Evolutionary conservation across 2,113 vertebrate species (phyloP).

Genomic region (Pagrus major): DNA sequence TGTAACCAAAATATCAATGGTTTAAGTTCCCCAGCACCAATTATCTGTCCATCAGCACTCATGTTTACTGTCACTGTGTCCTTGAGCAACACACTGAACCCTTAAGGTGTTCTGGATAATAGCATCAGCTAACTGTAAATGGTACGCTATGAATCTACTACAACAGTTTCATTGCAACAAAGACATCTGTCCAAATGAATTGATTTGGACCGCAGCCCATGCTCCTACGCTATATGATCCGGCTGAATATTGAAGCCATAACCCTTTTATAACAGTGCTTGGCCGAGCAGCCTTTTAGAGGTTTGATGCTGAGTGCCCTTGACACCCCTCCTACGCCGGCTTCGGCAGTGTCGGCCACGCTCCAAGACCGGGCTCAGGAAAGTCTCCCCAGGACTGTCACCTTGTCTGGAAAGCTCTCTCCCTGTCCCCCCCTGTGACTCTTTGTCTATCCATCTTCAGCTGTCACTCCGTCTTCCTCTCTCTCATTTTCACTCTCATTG

Average conservation of each 20-base stretch:
- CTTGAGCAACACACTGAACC: constrained; percentile 40
- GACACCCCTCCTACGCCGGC: constrained; percentile 61
- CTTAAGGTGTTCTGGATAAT: constrained; percentile 31
- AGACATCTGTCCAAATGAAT: constrained; percentile 74
- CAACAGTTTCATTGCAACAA: constrained; percentile 60
- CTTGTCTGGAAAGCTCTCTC: constrained; percentile 42
- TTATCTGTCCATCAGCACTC: constrained; percentile 38
- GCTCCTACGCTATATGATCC: constrained; percentile 56
- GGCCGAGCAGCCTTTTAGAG: constrained; percentile 61
- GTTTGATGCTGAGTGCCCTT: constrained; percentile 69
- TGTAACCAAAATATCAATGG: constrained; percentile 15
- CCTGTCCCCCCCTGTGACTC: constrained; percentile 19
- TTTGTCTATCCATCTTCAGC: constrained; percentile 46
- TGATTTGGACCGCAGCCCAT: constrained; percentile 66
- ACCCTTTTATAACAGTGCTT: constrained; percentile 65
- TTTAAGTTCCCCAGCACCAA: constrained; percentile 16
- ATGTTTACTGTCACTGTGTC: constrained; percentile 48
- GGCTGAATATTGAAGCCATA: constrained; percentile 71
- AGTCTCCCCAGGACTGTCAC: constrained; percentile 60
- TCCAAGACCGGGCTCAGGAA: constrained; percentile 33
- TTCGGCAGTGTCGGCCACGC: constrained; percentile 24
- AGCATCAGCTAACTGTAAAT: constrained; percentile 46
- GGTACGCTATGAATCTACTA: constrained; percentile 57
- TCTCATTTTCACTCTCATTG: constrained; percentile 51
- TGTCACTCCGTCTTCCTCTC: constrained; percentile 42